Conservation (phyloP, 2,797 vertebrate species). For the Galagoides demidoff region DNA sequence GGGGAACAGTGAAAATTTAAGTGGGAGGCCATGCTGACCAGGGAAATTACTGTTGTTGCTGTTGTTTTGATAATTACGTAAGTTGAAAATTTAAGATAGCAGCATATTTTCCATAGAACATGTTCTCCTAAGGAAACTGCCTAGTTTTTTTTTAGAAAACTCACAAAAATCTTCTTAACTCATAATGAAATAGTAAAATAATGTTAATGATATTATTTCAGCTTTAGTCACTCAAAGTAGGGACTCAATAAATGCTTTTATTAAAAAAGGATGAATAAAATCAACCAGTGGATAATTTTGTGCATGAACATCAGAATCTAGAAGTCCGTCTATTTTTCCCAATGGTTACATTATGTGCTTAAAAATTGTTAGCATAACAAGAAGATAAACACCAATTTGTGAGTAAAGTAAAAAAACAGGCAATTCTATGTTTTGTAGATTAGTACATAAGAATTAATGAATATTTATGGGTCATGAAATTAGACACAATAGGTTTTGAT, state of each 20-base stretch:
- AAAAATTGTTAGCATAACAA: conserved; percentile 1
- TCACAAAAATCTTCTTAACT: conserved; percentile 27
- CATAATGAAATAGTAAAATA: not conserved
- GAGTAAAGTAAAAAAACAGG: not conserved
- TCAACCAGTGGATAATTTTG: not conserved
- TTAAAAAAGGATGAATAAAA: not conserved
- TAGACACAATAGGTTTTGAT: not conserved
- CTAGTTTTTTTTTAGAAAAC: not conserved
- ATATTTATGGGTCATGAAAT: not conserved
- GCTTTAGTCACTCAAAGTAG: not conserved
- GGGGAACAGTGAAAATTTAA: not conserved
- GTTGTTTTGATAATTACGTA: not conserved
- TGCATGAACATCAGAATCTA: conserved; percentile 40
- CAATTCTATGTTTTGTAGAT: not conserved
- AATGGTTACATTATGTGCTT: not conserved
- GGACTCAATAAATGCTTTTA: not conserved
- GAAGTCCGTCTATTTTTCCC: not conserved
- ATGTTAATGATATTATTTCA: conserved; percentile 31
- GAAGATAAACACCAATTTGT: not conserved
- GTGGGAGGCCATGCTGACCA: not conserved
- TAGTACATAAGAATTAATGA: not conserved
- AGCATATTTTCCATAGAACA: not conserved
- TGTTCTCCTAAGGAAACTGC: not conserved
- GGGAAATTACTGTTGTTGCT: not conserved
- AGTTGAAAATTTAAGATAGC: not conserved